Evolutionary conservation across 2,797 vertebrate genomes (phyloP).

Genomic region (Sebastiscus albofasciatus): DNA sequence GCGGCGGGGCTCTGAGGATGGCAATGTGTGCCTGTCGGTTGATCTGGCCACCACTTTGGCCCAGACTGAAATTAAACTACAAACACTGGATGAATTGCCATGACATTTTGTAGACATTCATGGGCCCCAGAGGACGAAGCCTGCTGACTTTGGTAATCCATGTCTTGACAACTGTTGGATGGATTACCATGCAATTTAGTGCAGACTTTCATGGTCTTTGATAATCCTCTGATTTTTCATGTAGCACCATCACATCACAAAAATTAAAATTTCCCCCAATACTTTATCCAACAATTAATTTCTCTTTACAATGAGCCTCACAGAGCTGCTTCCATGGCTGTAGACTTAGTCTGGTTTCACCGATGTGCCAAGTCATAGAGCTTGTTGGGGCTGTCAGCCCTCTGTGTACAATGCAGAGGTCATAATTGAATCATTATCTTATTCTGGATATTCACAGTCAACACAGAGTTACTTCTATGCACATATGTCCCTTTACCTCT

Average conservation of each 20-base stretch:
- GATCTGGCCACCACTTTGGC: too few relatives aligned
- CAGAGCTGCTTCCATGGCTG: not conserved
- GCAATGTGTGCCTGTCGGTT: not conserved
- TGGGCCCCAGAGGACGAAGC: not conserved
- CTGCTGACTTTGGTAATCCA: not conserved
- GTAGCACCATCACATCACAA: not conserved
- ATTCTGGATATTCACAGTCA: not conserved
- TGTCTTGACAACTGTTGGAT: not conserved
- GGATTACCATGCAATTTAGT: not conserved
- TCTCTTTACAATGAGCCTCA: not conserved
- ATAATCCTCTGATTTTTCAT: not conserved
- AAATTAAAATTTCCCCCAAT: not conserved
- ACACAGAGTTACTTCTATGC: not conserved
- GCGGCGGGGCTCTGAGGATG: not conserved
- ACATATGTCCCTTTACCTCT: not conserved
- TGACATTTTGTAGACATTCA: not conserved
- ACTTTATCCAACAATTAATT: not conserved
- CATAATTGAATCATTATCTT: not conserved
- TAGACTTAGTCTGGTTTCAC: not conserved
- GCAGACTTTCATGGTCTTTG: not conserved
- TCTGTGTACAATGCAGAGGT: not conserved
- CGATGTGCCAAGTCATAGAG: not conserved
- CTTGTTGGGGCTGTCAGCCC: not conserved
- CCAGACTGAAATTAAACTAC: too few relatives aligned
- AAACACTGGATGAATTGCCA: not conserved